Evolutionary conservation across 2,797 vertebrate species (phyloP), one percentile per base, ranked within the genome.

Genomic region (Denticeps clupeoides): DNA sequence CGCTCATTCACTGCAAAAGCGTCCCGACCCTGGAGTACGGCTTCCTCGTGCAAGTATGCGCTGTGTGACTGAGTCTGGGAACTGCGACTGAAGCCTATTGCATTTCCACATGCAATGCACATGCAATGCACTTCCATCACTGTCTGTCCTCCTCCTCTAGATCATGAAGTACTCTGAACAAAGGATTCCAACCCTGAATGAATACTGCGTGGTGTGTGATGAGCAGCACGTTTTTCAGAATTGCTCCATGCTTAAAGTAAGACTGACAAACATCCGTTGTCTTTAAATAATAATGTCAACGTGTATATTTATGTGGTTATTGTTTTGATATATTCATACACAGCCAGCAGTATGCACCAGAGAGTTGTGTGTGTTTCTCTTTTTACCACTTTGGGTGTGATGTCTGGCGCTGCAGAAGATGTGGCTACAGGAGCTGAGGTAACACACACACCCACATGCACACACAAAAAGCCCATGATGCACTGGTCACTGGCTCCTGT

Each of bases 161-260:
- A 86, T 96, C 50, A 92, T 96, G 87, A 94, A 86, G 62, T 98
- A 97, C 1, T 89, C 91, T 0, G 92, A 94, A 63, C 91, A 96
- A 79, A 87, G 94, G 52, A 85, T 97, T 42, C 84, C 88, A 0
- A 94, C 92, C 0, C 63, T 98, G 56, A 96, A 92, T 0, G 94
- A 98, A 63, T 95, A 91, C 74, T 97, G 94, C 1, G 90, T 96
- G 51, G 82, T 95, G 51, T 98, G 94, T 33, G 94, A 98, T 1
- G 94, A 98, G 65, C 87, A 87, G 56, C 93, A 99, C 19, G 86
- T 97, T 71, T 93, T 97, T 79, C 93, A 98, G 80, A 95, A 91
- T 0, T 85, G 90, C 45, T 91, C 88, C 18, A 89, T 93, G 89
- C 85, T 97, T 27, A 97, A 98, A 90, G 94, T 98, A 71, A 11